Evolutionary conservation across 2,113 vertebrate species (phyloP), one percentile per base, ranked within the genome.

Genomic region (Hypomesus transpacificus): DNA sequence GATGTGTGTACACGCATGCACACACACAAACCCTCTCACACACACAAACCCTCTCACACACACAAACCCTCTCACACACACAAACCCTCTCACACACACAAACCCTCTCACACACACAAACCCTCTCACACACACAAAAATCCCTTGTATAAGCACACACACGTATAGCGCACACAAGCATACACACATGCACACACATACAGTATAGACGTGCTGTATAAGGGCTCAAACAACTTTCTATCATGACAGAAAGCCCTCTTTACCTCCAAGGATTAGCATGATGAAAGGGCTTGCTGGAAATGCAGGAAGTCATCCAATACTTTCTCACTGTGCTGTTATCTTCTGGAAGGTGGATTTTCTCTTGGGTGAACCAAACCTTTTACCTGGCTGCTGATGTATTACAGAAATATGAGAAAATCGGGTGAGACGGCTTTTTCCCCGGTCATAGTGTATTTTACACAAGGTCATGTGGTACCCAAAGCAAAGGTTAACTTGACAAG

Each of bases 1-100:
- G 53, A 66, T 75, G 59, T 18, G n/a, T 52, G 54, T 72, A 80
- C 50, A 64, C 21, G 70, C 69, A 70, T 54, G n/a, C 50, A 28
- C 69, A 28, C 68, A n/a, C 5, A 63, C 61, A 63, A 26, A 63
- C 61, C 3, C 53, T 18, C 53, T 18, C 53, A n/a, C 53, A 18
- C 14, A 58, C 56, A 58, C 56, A 21, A 18, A n/a, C n/a, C n/a
- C n/a, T n/a, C n/a, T n/a, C 14, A 58, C 56, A 58, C 56, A 21
- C 56, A 22, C 1, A 46, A 5, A 46, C 1, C 39, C 39, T 9
- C 13, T 46, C 57, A 59, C 21, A 59, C 8, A 62, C 28, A 63
- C 8, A 63, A 26, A 63, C 61, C 3, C 53, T 18, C 53, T 18
- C 50, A 28, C 69, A 28, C 68, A n/a, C 5, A 63, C 61, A 63